A percentile compares a stretch with the other conserved stretches of the same genome.
phyloP scores from a whole-genome alignment of 2,797 vertebrate genomes.

The Orestias chungarensis region DNA sequence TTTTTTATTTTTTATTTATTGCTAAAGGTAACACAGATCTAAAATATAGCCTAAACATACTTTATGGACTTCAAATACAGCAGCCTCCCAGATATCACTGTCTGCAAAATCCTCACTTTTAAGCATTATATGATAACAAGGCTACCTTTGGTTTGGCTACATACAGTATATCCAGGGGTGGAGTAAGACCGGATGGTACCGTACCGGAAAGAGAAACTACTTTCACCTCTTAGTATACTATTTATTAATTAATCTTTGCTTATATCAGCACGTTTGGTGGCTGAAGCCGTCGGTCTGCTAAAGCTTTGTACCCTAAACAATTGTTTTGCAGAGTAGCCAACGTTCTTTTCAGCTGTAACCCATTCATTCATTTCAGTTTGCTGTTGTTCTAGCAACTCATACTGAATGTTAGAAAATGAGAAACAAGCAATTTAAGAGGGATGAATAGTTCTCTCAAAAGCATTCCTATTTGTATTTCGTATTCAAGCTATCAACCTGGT shows the following conservation, averaged over 20 bases:
- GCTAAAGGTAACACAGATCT: too few species aligned
- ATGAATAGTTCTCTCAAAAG: background rate
- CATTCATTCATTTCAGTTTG: background rate
- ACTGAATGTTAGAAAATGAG: background rate
- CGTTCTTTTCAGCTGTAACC: background rate
- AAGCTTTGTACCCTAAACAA: background rate
- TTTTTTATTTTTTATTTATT: too few species aligned
- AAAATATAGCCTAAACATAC: background rate
- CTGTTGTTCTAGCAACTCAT: background rate
- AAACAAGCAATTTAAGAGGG: background rate
- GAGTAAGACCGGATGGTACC: too few species aligned
- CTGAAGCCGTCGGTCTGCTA: background rate
- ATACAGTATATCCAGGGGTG: too few species aligned
- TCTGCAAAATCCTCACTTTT: background rate
- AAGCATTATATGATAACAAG: background rate
- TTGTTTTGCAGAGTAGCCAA: background rate
- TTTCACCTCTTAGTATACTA: too few species aligned
- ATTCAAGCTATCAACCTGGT: constrained; percentile 6
- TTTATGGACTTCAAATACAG: background rate
- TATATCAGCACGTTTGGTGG: background rate
- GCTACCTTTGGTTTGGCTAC: too few species aligned
- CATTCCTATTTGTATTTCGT: background rate
- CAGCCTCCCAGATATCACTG: background rate
- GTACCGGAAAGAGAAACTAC: too few species aligned
- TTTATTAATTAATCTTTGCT: background rate